These are phyloP conservation scores for Globia sparganii DNA, from an alignment of 2,888 invertebrate species.

Conservation along the genomic window DNA sequence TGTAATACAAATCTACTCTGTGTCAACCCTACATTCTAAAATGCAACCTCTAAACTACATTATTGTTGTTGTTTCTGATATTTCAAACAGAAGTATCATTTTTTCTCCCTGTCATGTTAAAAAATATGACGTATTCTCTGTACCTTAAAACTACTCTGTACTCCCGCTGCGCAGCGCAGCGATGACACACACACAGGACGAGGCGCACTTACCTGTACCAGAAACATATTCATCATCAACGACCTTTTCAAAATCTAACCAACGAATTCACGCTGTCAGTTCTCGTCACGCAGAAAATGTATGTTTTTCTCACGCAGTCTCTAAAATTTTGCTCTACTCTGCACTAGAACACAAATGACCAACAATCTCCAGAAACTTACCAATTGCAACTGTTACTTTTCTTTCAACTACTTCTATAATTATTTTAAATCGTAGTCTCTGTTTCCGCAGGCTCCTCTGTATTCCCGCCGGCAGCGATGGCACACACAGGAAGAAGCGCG, in stretches of 20 bases:
- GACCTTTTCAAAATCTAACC: neutral
- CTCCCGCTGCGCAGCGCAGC: constrained; percentile 32
- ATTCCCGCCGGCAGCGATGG: constrained; percentile 49
- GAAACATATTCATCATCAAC: constrained; percentile 61
- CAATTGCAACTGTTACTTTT: neutral
- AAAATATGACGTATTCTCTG: no score
- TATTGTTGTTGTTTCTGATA: no score
- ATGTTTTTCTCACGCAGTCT: neutral
- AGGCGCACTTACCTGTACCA: constrained; percentile 65
- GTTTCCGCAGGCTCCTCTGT: constrained; percentile 22
- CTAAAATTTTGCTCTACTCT: neutral
- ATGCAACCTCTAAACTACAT: no score
- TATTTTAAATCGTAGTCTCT: constrained; percentile 10
- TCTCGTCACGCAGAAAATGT: neutral
- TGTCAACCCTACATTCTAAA: no score
- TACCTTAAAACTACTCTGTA: constrained; percentile 21
- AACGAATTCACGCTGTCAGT: neutral
- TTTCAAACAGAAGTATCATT: no score
- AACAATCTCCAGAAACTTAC: neutral
- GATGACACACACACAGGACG: constrained; percentile 59
- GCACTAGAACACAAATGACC: no score
- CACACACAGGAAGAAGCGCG: constrained; percentile 64
- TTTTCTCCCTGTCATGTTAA: no score
- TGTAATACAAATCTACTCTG: no score
- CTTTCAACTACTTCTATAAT: neutral